phyloP scores from a whole-genome alignment of 1,140 invertebrate species.

The Meloidogyne chitwoodi region DNA sequence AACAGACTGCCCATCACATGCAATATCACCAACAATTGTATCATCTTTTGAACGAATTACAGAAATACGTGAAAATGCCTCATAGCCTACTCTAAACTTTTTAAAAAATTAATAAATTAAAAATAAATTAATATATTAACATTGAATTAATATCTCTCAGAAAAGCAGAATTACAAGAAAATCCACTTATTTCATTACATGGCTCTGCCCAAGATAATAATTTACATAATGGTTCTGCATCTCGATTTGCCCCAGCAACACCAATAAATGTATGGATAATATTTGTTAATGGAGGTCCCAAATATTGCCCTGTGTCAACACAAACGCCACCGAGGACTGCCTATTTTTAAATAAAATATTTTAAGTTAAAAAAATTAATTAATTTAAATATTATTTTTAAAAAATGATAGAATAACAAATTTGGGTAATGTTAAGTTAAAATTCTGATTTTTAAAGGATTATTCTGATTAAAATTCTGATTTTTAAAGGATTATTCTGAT shows the following conservation, averaged over 20 bases:
- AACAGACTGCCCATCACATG: slow-evolving; percentile 8
- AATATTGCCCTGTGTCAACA: slow-evolving; percentile 29
- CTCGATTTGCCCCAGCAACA: slow-evolving; percentile 40
- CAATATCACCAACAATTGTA: not conserved
- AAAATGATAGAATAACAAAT: too few relatives aligned
- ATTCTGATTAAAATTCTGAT: too few relatives aligned
- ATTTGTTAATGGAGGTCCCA: slow-evolving; percentile 25
- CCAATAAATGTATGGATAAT: slow-evolving; percentile 35
- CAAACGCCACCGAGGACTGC: slow-evolving; percentile 30
- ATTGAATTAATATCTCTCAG: slow-evolving; percentile 25
- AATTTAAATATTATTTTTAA: too few relatives aligned
- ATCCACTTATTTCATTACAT: slow-evolving; percentile 26
- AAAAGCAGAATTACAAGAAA: slow-evolving; percentile 22
- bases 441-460: too few relatives aligned
- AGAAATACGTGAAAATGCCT: slow-evolving; percentile 8
- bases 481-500: too few relatives aligned
- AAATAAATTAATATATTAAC: not conserved
- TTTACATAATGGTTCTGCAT: slow-evolving; percentile 6
- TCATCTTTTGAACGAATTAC: slow-evolving; percentile 10
- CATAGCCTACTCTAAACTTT: slow-evolving; percentile 4
- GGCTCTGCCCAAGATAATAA: slow-evolving; percentile 3
- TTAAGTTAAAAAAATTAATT: too few relatives aligned
- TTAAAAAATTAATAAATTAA: not conserved
- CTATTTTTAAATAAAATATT: not conserved
- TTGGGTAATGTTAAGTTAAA: too few relatives aligned